phyloP scores from a whole-genome alignment of 64 coral and sea anemone genomes.

The Trachythela sp. region DNA sequence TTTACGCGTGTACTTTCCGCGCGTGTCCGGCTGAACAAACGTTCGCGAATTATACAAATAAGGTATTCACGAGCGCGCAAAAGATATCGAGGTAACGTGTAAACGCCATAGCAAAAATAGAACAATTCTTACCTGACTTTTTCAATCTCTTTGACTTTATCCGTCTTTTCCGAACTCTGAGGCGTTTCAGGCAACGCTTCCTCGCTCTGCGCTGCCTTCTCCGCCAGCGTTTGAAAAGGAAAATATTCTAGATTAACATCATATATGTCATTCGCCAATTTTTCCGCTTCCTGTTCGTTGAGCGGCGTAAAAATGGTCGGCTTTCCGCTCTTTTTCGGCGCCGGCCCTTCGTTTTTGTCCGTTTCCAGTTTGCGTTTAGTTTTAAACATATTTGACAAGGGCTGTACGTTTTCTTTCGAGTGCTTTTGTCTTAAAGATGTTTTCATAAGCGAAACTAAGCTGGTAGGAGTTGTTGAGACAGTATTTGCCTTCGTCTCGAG shows the following conservation, averaged over 20 bases:
- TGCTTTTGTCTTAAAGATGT: not conserved
- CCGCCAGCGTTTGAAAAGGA: conserved; percentile 6
- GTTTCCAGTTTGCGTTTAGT: not conserved
- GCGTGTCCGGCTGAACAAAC: too few species aligned
- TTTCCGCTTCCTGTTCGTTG: conserved; percentile 4
- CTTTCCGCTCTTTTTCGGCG: not conserved
- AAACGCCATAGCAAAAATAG: too few species aligned
- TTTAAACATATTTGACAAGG: not conserved
- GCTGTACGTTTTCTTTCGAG: not conserved
- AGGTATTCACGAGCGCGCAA: too few species aligned
- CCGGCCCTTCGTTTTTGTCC: not conserved
- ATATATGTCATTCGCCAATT: conserved; percentile 15
- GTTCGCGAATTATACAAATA: too few species aligned
- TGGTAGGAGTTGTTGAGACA: not conserved
- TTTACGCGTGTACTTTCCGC: too few species aligned
- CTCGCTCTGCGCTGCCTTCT: not conserved
- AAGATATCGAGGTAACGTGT: too few species aligned
- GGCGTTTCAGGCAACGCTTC: not conserved
- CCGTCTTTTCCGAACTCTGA: not conserved
- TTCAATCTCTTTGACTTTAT: not conserved
- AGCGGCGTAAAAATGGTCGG: conserved; percentile 12
- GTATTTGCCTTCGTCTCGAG: not conserved
- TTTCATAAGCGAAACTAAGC: not conserved
- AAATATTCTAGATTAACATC: conserved; percentile 16
- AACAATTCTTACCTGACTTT: not conserved